Conservation (phyloP, 2,888 invertebrate genomes). For the Lymantria monacha region DNA sequence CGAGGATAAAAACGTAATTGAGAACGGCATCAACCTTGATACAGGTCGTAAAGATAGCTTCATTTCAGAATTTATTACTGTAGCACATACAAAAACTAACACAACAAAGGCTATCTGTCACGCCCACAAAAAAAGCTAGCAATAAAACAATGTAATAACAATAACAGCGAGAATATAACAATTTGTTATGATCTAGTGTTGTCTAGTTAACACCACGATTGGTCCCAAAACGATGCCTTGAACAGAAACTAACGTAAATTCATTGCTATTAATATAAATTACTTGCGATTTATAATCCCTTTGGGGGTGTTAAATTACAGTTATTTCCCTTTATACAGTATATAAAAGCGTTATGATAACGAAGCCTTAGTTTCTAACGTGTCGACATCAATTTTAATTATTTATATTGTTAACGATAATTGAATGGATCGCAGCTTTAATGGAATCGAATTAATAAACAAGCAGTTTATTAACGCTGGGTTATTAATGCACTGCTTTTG, state of each 20-base stretch:
- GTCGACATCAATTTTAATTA: slow-evolving; percentile 61
- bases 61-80: slow-evolving; percentile 9
- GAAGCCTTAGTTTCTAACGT: slow-evolving; percentile 47
- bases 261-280: slow-evolving; percentile 76
- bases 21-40: slow-evolving; percentile 4
- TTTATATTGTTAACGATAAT: slow-evolving; percentile 48
- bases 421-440: slow-evolving; percentile 35
- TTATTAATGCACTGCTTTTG: too few relatives aligned
- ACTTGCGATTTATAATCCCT: slow-evolving; percentile 73
- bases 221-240: slow-evolving; percentile 65
- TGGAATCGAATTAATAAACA: slow-evolving; percentile 27
- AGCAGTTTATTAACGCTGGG: slow-evolving; percentile 14
- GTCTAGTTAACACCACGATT: slow-evolving; percentile 57
- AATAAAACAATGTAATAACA: slow-evolving; percentile 18
- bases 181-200: slow-evolving; percentile 54
- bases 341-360: slow-evolving; percentile 56
- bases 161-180: slow-evolving; percentile 37
- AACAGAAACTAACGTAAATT: slow-evolving; percentile 71
- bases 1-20: slow-evolving; percentile 2
- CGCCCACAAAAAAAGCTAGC: slow-evolving; percentile 6
- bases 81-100: slow-evolving; percentile 5
- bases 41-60: slow-evolving; percentile 4
- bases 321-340: slow-evolving; percentile 56
- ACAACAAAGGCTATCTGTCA: slow-evolving; percentile 10
- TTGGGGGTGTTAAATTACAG: slow-evolving; percentile 65